These are phyloP conservation scores for Semotilus atromaculatus DNA, from an alignment of 2,797 vertebrate genomes.

Conservation along the genomic window DNA sequence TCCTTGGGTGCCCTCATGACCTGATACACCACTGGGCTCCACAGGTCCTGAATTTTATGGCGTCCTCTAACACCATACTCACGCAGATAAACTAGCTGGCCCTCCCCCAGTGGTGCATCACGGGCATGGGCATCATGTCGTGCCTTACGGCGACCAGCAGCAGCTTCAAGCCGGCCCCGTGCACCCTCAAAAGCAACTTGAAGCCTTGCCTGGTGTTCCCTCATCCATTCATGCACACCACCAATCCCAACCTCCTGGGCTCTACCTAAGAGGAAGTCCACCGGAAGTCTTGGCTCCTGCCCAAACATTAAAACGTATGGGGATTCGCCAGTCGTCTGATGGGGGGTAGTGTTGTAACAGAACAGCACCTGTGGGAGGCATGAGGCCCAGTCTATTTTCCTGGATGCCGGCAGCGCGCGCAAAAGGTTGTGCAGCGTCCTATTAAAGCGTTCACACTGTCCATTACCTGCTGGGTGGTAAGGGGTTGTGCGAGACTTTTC, in stretches of 20 bases:
- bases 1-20: too few relatives aligned
- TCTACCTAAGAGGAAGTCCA: background rate
- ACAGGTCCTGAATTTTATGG: too few relatives aligned
- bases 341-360: background rate
- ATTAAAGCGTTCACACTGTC: background rate
- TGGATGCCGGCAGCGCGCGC: background rate
- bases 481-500: background rate
- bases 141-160: too few relatives aligned
- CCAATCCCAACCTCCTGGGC: background rate
- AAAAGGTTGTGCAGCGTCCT: background rate
- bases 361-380: background rate
- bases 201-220: background rate
- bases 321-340: too few relatives aligned
- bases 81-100: too few relatives aligned
- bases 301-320: background rate
- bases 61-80: too few relatives aligned
- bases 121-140: too few relatives aligned
- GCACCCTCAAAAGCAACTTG: too few relatives aligned
- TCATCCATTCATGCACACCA: background rate
- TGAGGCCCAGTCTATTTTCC: background rate
- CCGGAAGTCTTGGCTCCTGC: background rate
- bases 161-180: background rate
- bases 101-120: too few relatives aligned
- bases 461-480: background rate
- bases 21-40: too few relatives aligned